Evolutionary conservation across 2,113 vertebrate species (phyloP).

Genomic region (Ceyx cyanopectus): DNA sequence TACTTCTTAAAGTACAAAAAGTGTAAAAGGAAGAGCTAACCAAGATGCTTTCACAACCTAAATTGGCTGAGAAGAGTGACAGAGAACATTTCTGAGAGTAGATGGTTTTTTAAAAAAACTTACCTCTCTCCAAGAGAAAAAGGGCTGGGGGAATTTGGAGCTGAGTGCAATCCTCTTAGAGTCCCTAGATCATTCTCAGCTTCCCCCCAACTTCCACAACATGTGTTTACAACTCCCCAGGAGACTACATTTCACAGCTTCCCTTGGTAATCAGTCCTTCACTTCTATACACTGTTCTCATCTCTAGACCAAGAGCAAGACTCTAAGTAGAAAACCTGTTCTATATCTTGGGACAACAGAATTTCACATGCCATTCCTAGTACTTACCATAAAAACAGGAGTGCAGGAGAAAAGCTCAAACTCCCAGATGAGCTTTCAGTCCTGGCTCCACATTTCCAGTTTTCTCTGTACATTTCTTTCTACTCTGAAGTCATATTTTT

Average conservation of each 20-base stretch:
- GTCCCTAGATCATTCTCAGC: not conserved
- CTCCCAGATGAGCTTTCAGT: not conserved
- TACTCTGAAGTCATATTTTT: conserved; percentile 10
- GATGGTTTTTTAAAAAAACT: not conserved
- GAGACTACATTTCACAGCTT: not conserved
- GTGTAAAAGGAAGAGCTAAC: not conserved
- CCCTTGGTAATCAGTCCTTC: not conserved
- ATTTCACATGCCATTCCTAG: not conserved
- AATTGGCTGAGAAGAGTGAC: not conserved
- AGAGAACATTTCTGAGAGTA: not conserved
- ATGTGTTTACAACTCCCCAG: not conserved
- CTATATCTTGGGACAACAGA: not conserved
- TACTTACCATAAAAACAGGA: not conserved
- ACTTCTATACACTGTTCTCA: not conserved
- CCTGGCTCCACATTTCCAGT: not conserved
- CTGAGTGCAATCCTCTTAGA: not conserved
- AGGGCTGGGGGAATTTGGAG: not conserved
- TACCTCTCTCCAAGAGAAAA: not conserved
- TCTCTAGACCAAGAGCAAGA: not conserved
- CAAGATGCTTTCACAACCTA: not conserved
- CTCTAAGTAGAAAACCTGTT: not conserved
- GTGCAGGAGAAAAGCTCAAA: not conserved
- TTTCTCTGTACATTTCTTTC: not conserved
- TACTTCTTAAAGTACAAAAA: not conserved
- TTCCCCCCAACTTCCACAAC: not conserved